Conservation (phyloP, 2,888 invertebrate genomes). For the Aporophyla nigra region DNA sequence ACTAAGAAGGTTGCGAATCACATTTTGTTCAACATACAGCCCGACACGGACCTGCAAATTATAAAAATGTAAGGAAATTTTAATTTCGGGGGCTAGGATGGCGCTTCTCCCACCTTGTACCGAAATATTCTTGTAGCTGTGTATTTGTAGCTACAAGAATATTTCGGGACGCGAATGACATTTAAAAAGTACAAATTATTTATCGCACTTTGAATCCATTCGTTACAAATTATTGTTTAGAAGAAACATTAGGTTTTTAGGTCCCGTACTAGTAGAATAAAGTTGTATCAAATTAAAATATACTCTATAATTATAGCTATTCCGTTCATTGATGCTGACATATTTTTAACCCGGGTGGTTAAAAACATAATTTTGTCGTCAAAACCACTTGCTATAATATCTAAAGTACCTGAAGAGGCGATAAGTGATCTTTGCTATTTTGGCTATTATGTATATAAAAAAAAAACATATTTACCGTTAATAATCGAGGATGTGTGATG, state of each 20-base stretch:
- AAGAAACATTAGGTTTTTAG: background rate
- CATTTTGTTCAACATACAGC: too few relatives aligned
- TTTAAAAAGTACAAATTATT: background rate
- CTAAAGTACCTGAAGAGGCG: background rate
- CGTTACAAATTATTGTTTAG: background rate
- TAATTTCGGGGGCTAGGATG: too few relatives aligned
- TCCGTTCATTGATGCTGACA: too few relatives aligned
- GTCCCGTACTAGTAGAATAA: background rate
- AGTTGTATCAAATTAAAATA: too few relatives aligned
- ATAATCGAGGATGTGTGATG: conserved; percentile 80
- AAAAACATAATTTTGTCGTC: background rate
- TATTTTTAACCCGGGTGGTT: background rate
- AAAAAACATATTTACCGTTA: conserved; percentile 75
- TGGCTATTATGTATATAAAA: background rate
- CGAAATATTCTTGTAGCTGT: too few relatives aligned
- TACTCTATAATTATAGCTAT: too few relatives aligned
- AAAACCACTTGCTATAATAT: background rate
- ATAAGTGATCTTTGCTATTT: background rate
- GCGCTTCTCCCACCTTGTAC: too few relatives aligned
- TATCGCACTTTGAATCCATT: background rate
- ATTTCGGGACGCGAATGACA: too few relatives aligned
- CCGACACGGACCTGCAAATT: too few relatives aligned
- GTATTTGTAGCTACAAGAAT: too few relatives aligned
- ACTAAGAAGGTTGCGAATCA: too few relatives aligned
- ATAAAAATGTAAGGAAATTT: too few relatives aligned